Evolutionary conservation across 2,888 invertebrate species (phyloP), one percentile per base, ranked within the genome.

Genomic region (Morpho helenor): DNA sequence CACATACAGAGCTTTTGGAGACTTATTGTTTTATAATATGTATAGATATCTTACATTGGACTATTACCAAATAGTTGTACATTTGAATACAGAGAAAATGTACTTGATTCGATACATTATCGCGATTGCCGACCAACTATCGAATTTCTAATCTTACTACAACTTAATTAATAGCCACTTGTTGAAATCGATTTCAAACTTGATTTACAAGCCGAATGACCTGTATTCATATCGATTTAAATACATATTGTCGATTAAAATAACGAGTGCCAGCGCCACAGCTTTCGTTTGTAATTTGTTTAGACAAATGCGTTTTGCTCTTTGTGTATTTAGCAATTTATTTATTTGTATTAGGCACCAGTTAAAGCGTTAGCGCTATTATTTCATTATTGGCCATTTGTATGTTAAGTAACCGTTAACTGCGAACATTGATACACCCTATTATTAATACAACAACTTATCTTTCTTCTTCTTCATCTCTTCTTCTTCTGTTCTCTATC

Each of bases 151-250:
- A 88, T 88, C 88, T 85, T 84, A 86, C 87, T 85, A 89, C 88
- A 88, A 82, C 85, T 88, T 89, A 87, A 90, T 90, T 89, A 89
- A 90, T 90, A 86, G 87, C 79, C 87, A 88, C 88, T 88, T 87
- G 89, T 88, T 87, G 87, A 88, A 88, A 87, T 88, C 89, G 88
- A 88, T 88, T 89, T 87, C 79, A 67, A 81, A 78, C 74, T 81
- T 89, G 89, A 90, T 90, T 89, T 89, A 88, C 89, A 84, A 80
- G 82, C 79, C 81, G 80, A 82, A 77, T 83, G 87, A 84, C 87
- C 88, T 76, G 82, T 86, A 85, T 71, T 73, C 69, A 71, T 72
- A 79, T 80, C 79, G 79, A 82, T 76, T 80, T 73, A 67, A 76
- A 79, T 82, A 75, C 76, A 79, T 77, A 73, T 68, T 73, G 75